Conservation (phyloP, 2,113 vertebrate genomes). For the Syngnathus typhle region DNA sequence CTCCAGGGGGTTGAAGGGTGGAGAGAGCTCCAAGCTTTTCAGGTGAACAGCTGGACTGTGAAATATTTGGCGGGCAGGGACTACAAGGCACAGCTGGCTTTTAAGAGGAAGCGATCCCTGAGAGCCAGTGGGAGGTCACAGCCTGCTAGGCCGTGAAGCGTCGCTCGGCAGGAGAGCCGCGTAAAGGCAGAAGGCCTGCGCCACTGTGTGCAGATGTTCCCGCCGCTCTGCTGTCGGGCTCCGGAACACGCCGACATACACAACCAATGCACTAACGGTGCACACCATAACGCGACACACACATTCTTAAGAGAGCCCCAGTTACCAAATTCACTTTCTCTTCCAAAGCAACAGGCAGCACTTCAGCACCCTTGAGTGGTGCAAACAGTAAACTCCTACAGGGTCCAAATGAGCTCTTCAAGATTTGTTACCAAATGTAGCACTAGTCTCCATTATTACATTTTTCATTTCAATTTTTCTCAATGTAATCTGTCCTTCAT, state of each 20-base stretch:
- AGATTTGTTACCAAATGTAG: slow-evolving; percentile 48
- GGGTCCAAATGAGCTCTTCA: slow-evolving; percentile 58
- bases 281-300: slow-evolving; percentile 19
- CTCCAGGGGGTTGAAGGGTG: slow-evolving; percentile 18
- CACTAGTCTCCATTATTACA: background rate
- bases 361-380: slow-evolving; percentile 36
- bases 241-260: slow-evolving; percentile 42
- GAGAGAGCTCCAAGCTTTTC: slow-evolving; percentile 53
- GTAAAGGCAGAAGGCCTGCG: slow-evolving; percentile 69
- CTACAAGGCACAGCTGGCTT: slow-evolving; percentile 73
- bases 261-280: slow-evolving; percentile 28
- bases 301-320: slow-evolving; percentile 13
- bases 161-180: slow-evolving; percentile 57
- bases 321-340: slow-evolving; percentile 17
- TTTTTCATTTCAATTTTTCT: background rate
- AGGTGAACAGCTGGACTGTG: slow-evolving; percentile 77
- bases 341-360: slow-evolving; percentile 56
- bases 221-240: slow-evolving; percentile 54
- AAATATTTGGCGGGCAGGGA: slow-evolving; percentile 67
- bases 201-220: slow-evolving; percentile 71
- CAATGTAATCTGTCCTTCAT: too few species aligned
- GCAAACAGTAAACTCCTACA: slow-evolving; percentile 43
- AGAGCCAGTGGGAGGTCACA: slow-evolving; percentile 72
- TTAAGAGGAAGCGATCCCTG: slow-evolving; percentile 70
- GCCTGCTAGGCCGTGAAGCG: slow-evolving; percentile 70